phyloP scores from a whole-genome alignment of 2,888 invertebrate genomes.

The Sinodicranocentrus sp. region DNA sequence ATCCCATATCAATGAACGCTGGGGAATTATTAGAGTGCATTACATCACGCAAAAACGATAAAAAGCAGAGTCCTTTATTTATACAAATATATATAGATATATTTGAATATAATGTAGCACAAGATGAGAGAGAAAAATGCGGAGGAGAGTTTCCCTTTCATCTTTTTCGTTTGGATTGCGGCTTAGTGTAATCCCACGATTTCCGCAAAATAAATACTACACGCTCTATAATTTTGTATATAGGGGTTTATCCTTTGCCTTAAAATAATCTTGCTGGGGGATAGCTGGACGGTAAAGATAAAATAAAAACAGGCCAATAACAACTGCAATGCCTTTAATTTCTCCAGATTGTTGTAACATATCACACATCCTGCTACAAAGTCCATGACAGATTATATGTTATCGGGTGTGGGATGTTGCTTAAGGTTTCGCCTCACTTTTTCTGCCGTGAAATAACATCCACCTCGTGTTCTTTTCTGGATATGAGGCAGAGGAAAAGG shows the following conservation, averaged over 20 bases:
- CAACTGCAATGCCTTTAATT: constrained; percentile 42
- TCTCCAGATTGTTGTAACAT: constrained; percentile 46
- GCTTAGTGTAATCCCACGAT: constrained; percentile 34
- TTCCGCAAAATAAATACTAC: constrained; percentile 3
- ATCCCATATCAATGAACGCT: constrained; percentile 19
- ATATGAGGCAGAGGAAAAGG: constrained; percentile 6
- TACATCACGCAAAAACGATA: constrained; percentile 18
- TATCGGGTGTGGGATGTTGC: not conserved
- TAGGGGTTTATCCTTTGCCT: not conserved
- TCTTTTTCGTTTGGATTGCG: constrained; percentile 35
- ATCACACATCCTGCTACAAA: not conserved
- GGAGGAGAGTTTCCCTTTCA: constrained; percentile 28
- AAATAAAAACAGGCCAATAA: constrained; percentile 47
- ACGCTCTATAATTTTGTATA: not conserved
- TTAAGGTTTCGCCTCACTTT: constrained; percentile 1
- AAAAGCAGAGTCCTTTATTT: constrained; percentile 2
- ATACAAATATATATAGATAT: not conserved
- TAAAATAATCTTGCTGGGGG: not conserved
- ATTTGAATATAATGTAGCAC: not conserved
- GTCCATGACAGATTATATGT: not conserved
- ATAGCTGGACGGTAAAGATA: constrained; percentile 33
- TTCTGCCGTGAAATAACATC: no score
- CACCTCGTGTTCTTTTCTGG: no score
- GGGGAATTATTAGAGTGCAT: constrained; percentile 17
- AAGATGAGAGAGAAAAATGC: constrained; percentile 9